Conservation (phyloP, 92 coral and sea anemone genomes). For the Virgularia gustaviana region DNA sequence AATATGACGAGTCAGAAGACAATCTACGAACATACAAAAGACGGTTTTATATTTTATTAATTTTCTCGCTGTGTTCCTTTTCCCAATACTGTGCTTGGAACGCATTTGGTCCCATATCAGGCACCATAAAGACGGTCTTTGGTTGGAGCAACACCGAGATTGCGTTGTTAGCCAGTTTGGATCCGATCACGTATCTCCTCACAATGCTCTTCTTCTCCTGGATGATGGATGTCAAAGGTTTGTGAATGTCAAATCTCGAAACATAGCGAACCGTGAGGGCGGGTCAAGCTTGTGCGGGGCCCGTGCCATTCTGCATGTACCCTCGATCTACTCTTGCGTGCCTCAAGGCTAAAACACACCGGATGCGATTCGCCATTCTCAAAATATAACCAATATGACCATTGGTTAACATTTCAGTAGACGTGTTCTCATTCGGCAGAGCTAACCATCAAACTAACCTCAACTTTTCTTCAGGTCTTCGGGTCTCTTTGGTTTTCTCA, state of each 20-base stretch:
- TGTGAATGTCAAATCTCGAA: neutral
- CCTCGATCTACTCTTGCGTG: no score
- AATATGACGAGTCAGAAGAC: slow-evolving; percentile 17
- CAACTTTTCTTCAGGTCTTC: slow-evolving; percentile 58
- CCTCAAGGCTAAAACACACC: no score
- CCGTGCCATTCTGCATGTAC: no score
- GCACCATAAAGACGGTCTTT: slow-evolving; percentile 83
- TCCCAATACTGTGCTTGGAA: slow-evolving; percentile 95
- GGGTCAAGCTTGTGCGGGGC: neutral
- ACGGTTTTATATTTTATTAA: slow-evolving; percentile 79
- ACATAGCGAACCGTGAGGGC: neutral
- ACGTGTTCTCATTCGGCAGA: no score
- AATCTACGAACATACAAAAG: slow-evolving; percentile 72
- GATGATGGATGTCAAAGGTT: slow-evolving; percentile 98
- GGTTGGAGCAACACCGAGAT: slow-evolving; percentile 94
- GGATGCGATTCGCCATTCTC: no score
- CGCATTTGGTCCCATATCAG: slow-evolving; percentile 90
- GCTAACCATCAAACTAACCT: no score
- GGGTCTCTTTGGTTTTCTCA: slow-evolving; percentile 74
- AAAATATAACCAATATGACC: no score
- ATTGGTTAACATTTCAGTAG: no score
- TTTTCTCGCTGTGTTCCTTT: slow-evolving; percentile 72
- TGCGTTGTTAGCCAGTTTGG: slow-evolving; percentile 91
- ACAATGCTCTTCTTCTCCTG: slow-evolving; percentile 91
- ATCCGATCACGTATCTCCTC: slow-evolving; percentile 82